A percentile compares a stretch with the other conserved stretches of the same genome.
Evolutionary conservation across 2,113 vertebrate genomes (phyloP).

Genomic region (Myiopsitta monachus): DNA sequence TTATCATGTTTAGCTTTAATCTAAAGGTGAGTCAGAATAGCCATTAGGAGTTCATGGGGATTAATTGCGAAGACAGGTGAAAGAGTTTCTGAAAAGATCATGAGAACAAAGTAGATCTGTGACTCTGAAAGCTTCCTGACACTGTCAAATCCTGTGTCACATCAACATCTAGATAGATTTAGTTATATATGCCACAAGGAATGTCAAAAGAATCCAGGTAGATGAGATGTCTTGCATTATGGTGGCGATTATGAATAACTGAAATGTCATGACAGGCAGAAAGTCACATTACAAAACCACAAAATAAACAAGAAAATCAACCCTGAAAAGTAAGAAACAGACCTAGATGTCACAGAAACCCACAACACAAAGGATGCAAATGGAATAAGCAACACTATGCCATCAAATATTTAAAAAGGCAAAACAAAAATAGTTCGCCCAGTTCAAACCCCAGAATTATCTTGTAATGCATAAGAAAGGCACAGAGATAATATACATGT

Average conservation of each 20-base stretch:
- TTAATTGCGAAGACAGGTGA: neutral
- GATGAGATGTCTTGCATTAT: neutral
- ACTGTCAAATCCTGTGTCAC: neutral
- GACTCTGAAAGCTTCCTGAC: neutral
- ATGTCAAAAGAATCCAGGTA: neutral
- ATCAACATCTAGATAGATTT: neutral
- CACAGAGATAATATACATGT: neutral
- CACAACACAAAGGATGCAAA: neutral
- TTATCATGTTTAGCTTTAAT: neutral
- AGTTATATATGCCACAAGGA: neutral
- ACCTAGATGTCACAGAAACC: neutral
- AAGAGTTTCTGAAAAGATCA: neutral
- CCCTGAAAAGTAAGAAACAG: neutral
- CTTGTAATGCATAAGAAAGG: neutral
- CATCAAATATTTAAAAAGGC: slow-evolving; percentile 9
- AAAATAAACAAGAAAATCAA: neutral
- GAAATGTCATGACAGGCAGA: neutral
- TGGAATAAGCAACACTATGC: neutral
- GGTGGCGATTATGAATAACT: neutral
- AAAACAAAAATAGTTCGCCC: neutral
- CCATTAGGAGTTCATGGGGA: neutral
- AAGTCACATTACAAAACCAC: neutral
- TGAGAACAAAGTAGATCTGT: neutral
- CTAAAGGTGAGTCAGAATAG: neutral
- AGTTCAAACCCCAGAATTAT: neutral